Evolutionary conservation across 92 coral and sea anemone genomes (phyloP), one percentile per base, ranked within the genome.

Genomic region (Umimayanthus kanabou): DNA sequence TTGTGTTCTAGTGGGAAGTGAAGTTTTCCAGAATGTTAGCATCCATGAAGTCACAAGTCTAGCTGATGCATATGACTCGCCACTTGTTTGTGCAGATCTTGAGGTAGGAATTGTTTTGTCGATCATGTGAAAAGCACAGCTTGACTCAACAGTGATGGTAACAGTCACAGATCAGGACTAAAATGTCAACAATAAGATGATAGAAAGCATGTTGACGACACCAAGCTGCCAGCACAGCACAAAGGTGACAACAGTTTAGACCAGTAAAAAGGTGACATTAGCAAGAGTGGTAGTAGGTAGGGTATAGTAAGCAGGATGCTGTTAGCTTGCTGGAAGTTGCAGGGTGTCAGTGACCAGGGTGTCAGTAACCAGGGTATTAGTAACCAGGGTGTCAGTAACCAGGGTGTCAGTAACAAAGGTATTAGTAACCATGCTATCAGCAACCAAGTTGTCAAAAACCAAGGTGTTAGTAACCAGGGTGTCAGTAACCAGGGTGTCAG

Each of bases 71-170:
- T 92, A 89, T 67, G 93, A 96, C 80, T 95, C 97, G 55, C 93
- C 98, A 58, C 85, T 96, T 76, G 86, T 95, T 66, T 95, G 94
- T 91, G 95, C 96, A 50, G 95, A 95, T 77, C 84, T 96, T 61
- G 92, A 93, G 90, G 99, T 96, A 91, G 79, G 89, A 47, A 43
- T 11, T 57, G 18, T 18, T 26, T 74, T 85, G 6, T 50, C 6
- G 29, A 33, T 43, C 23, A 49, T 26, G 39, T 45, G 2, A 6
- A 23, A 14, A 20, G 4, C 57, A 39, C 2, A 15, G 22, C 29
- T 53, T 50, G 39, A 1, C 37, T 33, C 37, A 33, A 33, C n/a
- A 9, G 37, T 64, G 5, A 9, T 77, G 28, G 9, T 16, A 25
- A 45, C 61, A 18, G 25, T 43, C 53, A n/a, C 10, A 23, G 81